Base-by-base conservation (phyloP, 2,888 invertebrate genomes). In the Mamestra brassicae region DNA sequence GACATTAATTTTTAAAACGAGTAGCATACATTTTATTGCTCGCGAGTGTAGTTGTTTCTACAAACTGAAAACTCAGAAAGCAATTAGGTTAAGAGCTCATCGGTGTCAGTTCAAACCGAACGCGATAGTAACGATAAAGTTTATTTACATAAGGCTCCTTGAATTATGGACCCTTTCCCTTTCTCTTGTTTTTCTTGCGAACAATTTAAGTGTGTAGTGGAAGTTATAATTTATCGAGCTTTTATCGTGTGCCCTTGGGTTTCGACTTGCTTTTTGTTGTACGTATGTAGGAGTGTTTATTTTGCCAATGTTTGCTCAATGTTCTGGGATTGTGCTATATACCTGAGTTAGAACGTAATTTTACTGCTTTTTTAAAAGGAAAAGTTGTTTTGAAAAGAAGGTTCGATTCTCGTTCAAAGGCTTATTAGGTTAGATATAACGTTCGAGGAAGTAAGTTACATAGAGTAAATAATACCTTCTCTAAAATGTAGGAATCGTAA, bases 21-120 rank as follows among this genome's bases (percentile, higher is more conserved):
- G 26, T 26, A 26, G 26, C 26, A 26, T 26, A 26, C 26, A 26
- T 26, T 26, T 26, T 26, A 26, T 26, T 26, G 26, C 26, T 26
- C 26, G 26, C 26, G 26, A 26, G 26, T 26, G 26, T 26, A 26
- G 5, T 58, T 55, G 66, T 79, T 63, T 55, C 36, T 63, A n/a
- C n/a, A 45, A 70, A 74, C 36, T 76, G 17, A 17, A 62, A 84
- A 73, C 65, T 61, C 17, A 26, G n/a, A 69, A 63, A 79, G 79
- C 64, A 85, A 85, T 85, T 85, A 82, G 63, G 74, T 45, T 71
- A 77, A 86, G 75, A 79, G 79, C 79, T 64, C 70, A 67, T 77
- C 50, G 71, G 26, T 47, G 61, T 67, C 64, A 69, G 54, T 60
- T 71, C 26, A 58, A 71, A 58, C 58, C 26, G 6, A 75, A 67